A percentile compares a stretch with the other conserved stretches of the same genome.
phyloP scores from a whole-genome alignment of 2,797 vertebrate species.

The Chaetophractus vellerosus region DNA sequence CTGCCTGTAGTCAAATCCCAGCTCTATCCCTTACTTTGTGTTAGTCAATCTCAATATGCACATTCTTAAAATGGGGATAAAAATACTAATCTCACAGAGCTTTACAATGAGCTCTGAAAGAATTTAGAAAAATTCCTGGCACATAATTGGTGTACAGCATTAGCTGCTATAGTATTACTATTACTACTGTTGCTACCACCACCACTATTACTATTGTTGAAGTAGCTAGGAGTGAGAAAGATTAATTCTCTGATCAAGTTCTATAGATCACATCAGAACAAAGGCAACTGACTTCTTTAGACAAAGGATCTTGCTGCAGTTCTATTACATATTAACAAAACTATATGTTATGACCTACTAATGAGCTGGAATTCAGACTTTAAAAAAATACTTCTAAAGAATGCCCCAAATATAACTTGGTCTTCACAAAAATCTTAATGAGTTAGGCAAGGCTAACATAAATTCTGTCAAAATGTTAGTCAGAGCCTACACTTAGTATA shows the following conservation, averaged over 20 bases:
- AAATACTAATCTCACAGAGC: background rate
- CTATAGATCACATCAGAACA: background rate
- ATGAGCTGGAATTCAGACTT: slow-evolving; percentile 58
- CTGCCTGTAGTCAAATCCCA: background rate
- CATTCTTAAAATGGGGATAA: background rate
- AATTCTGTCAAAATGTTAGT: background rate
- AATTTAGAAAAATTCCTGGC: slow-evolving; percentile 32
- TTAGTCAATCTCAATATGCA: background rate
- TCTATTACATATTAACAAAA: background rate
- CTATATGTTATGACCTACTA: background rate
- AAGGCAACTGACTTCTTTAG: background rate
- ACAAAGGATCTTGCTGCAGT: background rate
- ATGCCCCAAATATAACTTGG: background rate
- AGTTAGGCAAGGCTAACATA: background rate
- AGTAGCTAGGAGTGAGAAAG: background rate
- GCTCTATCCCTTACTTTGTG: background rate
- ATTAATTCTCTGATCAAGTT: background rate
- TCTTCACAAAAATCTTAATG: background rate
- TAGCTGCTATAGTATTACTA: background rate
- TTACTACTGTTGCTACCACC: background rate
- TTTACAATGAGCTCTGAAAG: background rate
- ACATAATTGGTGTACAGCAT: background rate
- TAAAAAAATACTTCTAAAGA: slow-evolving; percentile 46
- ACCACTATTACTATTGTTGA: background rate
- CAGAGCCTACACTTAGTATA: background rate